These are phyloP conservation scores for Lepidothrix coronata DNA, from an alignment of 2,113 vertebrate species.

Conservation along the genomic window DNA sequence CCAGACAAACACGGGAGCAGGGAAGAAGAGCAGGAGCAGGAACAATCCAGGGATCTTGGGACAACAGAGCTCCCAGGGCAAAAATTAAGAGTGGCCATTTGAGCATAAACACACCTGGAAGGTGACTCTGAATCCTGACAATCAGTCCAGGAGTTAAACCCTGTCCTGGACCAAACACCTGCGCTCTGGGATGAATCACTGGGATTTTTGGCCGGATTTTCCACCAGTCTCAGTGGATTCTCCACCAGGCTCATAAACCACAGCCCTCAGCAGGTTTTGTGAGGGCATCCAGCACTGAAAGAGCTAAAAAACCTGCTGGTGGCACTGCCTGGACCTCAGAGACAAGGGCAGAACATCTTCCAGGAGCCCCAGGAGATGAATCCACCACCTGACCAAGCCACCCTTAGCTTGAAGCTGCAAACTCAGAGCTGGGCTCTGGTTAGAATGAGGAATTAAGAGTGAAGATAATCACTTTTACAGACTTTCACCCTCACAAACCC, in stretches of 20 bases:
- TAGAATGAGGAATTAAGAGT: background rate
- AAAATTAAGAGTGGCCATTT: accelerated
- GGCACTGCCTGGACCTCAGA: background rate
- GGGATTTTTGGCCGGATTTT: background rate
- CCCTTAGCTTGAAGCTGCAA: background rate
- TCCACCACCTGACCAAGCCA: background rate
- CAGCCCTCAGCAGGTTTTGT: background rate
- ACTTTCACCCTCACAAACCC: background rate
- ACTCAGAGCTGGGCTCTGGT: background rate
- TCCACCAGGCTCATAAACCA: background rate
- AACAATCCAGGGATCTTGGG: background rate
- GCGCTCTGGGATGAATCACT: background rate
- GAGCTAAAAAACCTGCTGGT: background rate
- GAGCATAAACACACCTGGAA: background rate
- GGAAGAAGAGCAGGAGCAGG: background rate
- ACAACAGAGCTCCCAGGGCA: background rate
- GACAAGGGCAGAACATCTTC: background rate
- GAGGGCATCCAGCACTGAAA: background rate
- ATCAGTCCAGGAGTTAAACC: background rate
- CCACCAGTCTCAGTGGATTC: background rate
- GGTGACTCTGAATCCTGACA: background rate
- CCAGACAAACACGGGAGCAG: accelerated
- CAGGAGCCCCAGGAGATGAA: background rate
- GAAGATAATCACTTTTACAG: background rate
- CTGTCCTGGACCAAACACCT: background rate